A percentile compares a stretch with the other conserved stretches of the same genome.
Conservation (phyloP, 1,140 invertebrate genomes). For the Periplaneta americana region DNA sequence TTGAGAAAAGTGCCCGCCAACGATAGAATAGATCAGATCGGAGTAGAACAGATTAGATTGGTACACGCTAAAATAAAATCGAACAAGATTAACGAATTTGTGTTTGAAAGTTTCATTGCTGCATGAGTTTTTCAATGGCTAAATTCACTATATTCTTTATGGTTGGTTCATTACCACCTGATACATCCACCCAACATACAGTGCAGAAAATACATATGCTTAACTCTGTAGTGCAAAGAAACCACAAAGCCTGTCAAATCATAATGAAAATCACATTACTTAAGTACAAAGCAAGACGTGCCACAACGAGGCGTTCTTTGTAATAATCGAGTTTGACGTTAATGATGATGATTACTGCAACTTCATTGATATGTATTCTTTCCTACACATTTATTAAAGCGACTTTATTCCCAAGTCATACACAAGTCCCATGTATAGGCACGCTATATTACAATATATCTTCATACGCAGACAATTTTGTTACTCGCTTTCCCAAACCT, state of each 20-base stretch:
- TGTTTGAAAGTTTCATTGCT: no score
- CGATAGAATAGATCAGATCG: no score
- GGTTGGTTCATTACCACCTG: no score
- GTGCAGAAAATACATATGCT: no score
- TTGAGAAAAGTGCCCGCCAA: no score
- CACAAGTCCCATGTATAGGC: neutral
- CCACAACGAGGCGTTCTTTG: no score
- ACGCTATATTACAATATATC: neutral
- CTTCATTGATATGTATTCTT: neutral
- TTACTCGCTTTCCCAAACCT: neutral
- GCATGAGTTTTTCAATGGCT: no score
- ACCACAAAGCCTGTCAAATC: neutral
- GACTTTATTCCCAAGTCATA: neutral
- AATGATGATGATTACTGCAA: neutral
- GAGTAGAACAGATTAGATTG: no score
- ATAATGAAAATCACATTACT: neutral
- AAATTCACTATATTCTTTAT: no score
- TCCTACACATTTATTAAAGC: neutral
- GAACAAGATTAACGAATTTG: no score
- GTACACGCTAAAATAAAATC: no score
- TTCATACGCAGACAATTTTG: neutral
- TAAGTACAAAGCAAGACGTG: neutral
- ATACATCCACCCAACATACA: no score
- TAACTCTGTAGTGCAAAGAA: neutral
- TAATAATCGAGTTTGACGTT: neutral